Conservation (phyloP, 2,888 invertebrate species). For the Mesochorus sp. region DNA sequence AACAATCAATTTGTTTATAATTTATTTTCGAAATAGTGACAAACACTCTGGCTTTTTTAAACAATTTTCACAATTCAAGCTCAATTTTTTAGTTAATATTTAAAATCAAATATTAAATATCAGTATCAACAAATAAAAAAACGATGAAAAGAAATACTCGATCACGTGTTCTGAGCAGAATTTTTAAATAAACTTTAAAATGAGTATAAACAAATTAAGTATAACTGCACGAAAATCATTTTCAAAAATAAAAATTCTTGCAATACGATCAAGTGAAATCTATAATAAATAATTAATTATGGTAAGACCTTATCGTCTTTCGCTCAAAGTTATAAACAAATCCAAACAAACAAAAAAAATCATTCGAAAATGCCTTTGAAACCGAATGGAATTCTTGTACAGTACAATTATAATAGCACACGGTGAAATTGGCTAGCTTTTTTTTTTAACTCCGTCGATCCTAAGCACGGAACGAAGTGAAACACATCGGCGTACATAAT, state of each 20-base stretch:
- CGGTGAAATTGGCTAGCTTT: constrained; percentile 6
- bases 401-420: constrained; percentile 5
- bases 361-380: background rate
- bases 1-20: too few relatives aligned
- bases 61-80: too few relatives aligned
- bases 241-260: background rate
- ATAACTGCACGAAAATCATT: too few relatives aligned
- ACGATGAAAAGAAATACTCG: too few relatives aligned
- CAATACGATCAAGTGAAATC: background rate
- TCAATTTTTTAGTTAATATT: too few relatives aligned
- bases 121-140: too few relatives aligned
- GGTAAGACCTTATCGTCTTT: constrained; percentile 6
- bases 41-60: too few relatives aligned
- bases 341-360: background rate
- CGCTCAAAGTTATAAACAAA: constrained; percentile 15
- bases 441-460: background rate
- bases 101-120: too few relatives aligned
- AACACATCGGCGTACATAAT: constrained; percentile 26
- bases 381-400: background rate
- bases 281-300: constrained; percentile 27
- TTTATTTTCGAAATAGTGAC: too few relatives aligned
- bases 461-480: constrained; percentile 14
- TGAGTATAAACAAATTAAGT: too few relatives aligned
- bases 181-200: too few relatives aligned
- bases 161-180: too few relatives aligned